phyloP scores from a whole-genome alignment of 2,113 vertebrate species.

The Trogon melanurus region DNA sequence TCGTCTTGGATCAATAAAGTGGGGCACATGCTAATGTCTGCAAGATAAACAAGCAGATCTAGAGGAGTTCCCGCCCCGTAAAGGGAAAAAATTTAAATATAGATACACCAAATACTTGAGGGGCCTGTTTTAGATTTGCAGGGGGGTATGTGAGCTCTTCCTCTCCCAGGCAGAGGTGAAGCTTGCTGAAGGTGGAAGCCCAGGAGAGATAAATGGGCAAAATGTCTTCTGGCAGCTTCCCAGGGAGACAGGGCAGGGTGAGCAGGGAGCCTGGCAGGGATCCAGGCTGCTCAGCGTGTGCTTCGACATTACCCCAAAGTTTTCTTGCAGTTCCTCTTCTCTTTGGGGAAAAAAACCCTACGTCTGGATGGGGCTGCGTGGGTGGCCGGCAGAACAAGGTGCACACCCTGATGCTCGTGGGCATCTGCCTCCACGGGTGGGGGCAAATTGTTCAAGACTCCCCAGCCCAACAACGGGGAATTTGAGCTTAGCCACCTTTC shows the following conservation, averaged over 20 bases:
- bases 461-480: too few species aligned
- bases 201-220: accelerated
- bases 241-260: background rate
- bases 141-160: accelerated
- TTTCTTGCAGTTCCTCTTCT: background rate
- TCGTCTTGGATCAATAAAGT: background rate
- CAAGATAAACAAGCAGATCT: background rate
- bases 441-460: background rate
- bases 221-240: background rate
- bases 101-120: accelerated
- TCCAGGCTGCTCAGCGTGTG: background rate
- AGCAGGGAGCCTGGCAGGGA: background rate
- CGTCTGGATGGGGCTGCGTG: background rate
- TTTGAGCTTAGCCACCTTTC: background rate
- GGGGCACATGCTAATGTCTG: background rate
- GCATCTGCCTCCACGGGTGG: background rate
- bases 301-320: accelerated
- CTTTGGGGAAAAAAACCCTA: background rate
- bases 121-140: accelerated
- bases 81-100: too few species aligned
- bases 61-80: background rate
- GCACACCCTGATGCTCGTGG: background rate
- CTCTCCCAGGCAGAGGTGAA: accelerated
- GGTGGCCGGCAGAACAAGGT: background rate
- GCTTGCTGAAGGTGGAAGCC: background rate